phyloP scores from a whole-genome alignment of 1,140 invertebrate genomes.

The Musca vetustissima region DNA sequence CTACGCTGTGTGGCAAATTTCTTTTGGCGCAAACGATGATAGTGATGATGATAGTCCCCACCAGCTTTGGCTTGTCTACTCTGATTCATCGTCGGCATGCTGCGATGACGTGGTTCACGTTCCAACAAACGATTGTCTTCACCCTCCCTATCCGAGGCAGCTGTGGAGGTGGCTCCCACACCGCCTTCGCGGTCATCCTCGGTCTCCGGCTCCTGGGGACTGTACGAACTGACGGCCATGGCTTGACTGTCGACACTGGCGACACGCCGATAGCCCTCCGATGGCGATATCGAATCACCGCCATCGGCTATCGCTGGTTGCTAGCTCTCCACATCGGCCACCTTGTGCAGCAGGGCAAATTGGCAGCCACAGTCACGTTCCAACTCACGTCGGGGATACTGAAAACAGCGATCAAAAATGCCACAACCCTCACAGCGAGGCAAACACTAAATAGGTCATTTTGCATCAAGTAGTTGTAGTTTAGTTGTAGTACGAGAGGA shows the following conservation, averaged over 20 bases:
- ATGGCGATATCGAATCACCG: slow-evolving; percentile 39
- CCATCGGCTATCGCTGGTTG: slow-evolving; percentile 51
- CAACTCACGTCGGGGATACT: slow-evolving; percentile 71
- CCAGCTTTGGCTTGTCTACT: slow-evolving; percentile 4
- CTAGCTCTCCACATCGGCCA: slow-evolving; percentile 66
- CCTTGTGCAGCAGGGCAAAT: slow-evolving; percentile 79
- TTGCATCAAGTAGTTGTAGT: neutral
- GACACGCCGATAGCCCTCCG: slow-evolving; percentile 34
- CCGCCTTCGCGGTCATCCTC: neutral
- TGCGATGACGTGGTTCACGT: slow-evolving; percentile 4
- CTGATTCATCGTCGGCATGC: neutral
- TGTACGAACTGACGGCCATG: slow-evolving; percentile 18
- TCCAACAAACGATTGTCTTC: slow-evolving; percentile 23
- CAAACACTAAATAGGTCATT: slow-evolving; percentile 39
- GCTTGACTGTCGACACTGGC: slow-evolving; percentile 43
- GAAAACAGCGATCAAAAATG: slow-evolving; percentile 81
- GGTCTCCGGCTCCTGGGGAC: slow-evolving; percentile 14
- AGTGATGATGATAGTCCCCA: slow-evolving; percentile 12
- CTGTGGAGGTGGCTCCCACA: neutral
- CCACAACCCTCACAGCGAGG: slow-evolving; percentile 71
- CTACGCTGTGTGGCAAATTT: slow-evolving; percentile 51
- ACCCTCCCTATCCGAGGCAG: slow-evolving; percentile 3
- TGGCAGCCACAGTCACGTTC: slow-evolving; percentile 84
- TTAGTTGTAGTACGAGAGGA: no score
- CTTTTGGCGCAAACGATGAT: slow-evolving; percentile 24